A percentile compares a stretch with the other conserved stretches of the same genome.
Conservation (phyloP, 2,113 vertebrate genomes). For the Dryoscopus gambensis region DNA sequence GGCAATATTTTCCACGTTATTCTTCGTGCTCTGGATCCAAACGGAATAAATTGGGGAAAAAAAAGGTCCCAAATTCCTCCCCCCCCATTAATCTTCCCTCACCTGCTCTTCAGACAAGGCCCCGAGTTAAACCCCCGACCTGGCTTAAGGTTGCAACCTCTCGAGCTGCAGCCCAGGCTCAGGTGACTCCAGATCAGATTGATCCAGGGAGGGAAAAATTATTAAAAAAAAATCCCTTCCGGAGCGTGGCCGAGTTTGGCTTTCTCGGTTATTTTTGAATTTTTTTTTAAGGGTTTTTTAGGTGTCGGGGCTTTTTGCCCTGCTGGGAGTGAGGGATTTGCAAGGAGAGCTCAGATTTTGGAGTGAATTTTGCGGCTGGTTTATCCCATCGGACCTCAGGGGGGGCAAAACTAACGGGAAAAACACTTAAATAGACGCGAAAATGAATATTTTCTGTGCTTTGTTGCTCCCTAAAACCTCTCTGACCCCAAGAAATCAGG, state of each 20-base stretch:
- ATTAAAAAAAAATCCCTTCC: background rate
- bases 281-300: background rate
- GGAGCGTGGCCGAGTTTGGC: background rate
- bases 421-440: rapidly evolving
- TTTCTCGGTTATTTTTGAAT: background rate
- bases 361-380: background rate
- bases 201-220: background rate
- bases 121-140: background rate
- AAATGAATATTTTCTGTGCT: rapidly evolving
- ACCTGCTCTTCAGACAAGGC: background rate
- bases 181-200: background rate
- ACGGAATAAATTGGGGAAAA: background rate
- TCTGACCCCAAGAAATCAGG: background rate
- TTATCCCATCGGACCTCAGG: background rate
- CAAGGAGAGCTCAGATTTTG: background rate
- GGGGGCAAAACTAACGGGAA: background rate
- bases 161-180: background rate
- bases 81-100: background rate
- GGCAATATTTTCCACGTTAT: background rate
- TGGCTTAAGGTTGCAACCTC: constrained; percentile 32
- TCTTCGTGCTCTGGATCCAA: background rate
- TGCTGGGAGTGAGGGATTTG: background rate
- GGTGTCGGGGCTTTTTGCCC: background rate
- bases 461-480: background rate
- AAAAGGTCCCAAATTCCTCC: background rate